Evolutionary conservation across 2,797 vertebrate species (phyloP).

Genomic region (Anabacerthia variegaticeps): DNA sequence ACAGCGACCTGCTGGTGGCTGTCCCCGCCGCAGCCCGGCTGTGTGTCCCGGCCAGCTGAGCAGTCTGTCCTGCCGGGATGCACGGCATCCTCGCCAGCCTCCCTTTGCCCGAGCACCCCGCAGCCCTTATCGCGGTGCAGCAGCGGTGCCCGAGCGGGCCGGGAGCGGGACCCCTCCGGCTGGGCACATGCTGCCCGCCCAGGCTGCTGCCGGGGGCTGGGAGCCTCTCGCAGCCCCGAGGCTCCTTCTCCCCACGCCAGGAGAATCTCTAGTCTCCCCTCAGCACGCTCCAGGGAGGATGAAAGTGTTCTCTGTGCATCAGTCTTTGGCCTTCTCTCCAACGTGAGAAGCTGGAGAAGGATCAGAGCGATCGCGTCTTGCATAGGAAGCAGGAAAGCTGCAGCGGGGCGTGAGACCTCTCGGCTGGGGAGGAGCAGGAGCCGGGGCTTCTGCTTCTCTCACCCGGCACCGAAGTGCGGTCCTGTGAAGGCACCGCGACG

Average conservation of each 20-base stretch:
- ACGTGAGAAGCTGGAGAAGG: not conserved
- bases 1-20: rapidly evolving
- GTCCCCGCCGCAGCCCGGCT: not conserved
- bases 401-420: not conserved
- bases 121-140: not conserved
- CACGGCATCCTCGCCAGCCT: not conserved
- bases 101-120: not conserved
- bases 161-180: rapidly evolving
- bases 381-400: not conserved
- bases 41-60: not conserved
- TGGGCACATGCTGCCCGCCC: not conserved
- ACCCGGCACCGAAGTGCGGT: rapidly evolving
- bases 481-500: not conserved
- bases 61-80: not conserved
- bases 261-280: not conserved
- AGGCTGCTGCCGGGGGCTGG: not conserved
- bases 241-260: rapidly evolving
- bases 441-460: not conserved
- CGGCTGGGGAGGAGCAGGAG: not conserved
- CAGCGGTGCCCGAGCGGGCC: not conserved
- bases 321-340: not conserved
- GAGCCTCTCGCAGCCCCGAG: not conserved
- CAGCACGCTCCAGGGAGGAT: not conserved
- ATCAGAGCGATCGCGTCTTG: not conserved
- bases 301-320: not conserved